Base-by-base conservation (phyloP, 2,113 vertebrate species). In the Perognathus longimembris region DNA sequence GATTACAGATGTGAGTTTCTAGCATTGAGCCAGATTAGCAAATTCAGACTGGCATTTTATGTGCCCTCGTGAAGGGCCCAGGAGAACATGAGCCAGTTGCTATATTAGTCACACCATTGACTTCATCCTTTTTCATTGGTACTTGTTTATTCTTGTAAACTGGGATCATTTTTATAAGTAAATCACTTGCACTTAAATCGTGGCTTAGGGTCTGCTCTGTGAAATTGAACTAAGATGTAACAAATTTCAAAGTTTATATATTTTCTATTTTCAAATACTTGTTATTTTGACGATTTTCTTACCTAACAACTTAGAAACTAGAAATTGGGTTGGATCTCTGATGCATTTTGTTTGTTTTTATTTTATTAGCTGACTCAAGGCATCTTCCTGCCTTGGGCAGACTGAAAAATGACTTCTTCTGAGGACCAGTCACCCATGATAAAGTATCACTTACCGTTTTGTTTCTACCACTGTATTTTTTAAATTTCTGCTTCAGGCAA, bases 371-470 rank as follows among this genome's bases (percentile, higher is more conserved):
- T 63, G 66, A 36, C 22, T 57, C 24, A 54, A 54, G 26, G 28
- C 82, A 42, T 87, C 94, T 83, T n/a, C 40, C 36, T 86, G 50
- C 36, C 66, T 38, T 84, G 7, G 7, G 50, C 38, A 57, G 91
- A 40, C 6, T 96, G 63, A 40, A 94, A 89, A 85, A 54, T 91
- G n/a, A 54, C 6, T 92, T 61, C 61, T 36, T n/a, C 76, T 74
- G 34, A 40, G 14, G 26, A 17, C 40, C 5, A 12, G 5, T 93
- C 67, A 71, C n/a, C 17, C 0, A 0, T 10, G 92, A 90, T 71
- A 85, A 93, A 93, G 20, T 32, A 21, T 69, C 26, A 0, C 8
- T n/a, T 78, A 85, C 9, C 2, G 0, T 36, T 45, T 24, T 90
- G 32, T 34, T 89, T 50, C 1, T 70, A 0, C 26, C 26, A 9